These are phyloP conservation scores for Thelaira solivaga DNA, from an alignment of 2,888 invertebrate genomes.

Conservation along the genomic window DNA sequence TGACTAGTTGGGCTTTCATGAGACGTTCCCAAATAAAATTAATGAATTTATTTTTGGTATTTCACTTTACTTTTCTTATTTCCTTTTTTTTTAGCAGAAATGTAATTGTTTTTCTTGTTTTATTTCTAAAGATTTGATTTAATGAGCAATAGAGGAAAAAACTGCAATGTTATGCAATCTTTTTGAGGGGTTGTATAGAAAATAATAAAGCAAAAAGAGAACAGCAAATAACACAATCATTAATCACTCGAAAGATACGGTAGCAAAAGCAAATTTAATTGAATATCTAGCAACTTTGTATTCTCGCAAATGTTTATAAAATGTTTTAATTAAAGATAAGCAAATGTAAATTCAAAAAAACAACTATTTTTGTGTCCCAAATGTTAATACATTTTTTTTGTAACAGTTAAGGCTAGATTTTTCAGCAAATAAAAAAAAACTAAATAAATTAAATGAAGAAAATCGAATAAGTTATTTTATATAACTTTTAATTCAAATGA, in stretches of 20 bases:
- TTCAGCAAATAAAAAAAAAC: too few relatives aligned
- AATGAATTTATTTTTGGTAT: slow-evolving; percentile 43
- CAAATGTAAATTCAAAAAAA: not conserved
- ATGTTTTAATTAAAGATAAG: slow-evolving; percentile 43
- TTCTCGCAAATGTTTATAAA: slow-evolving; percentile 9
- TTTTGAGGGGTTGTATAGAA: not conserved
- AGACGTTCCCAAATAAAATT: slow-evolving; percentile 64
- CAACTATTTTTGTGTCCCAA: not conserved
- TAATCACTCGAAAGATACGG: slow-evolving; percentile 55
- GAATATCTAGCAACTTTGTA: slow-evolving; percentile 43
- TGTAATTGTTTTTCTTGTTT: slow-evolving; percentile 61
- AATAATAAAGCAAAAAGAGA: not conserved
- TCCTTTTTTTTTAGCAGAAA: too few relatives aligned
- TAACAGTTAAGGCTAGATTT: not conserved
- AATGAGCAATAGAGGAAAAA: slow-evolving; percentile 33
- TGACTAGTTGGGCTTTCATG: not conserved
- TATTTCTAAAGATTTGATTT: slow-evolving; percentile 49
- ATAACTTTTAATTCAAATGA: too few relatives aligned
- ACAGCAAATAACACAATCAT: slow-evolving; percentile 43
- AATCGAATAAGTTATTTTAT: too few relatives aligned
- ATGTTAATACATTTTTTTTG: not conserved
- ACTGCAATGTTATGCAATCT: slow-evolving; percentile 56
- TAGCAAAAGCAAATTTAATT: slow-evolving; percentile 48
- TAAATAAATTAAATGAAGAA: too few relatives aligned
- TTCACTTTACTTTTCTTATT: not conserved